These are phyloP conservation scores for Phocoena sinus DNA, from an alignment of 2,113 vertebrate genomes.

Conservation along the genomic window DNA sequence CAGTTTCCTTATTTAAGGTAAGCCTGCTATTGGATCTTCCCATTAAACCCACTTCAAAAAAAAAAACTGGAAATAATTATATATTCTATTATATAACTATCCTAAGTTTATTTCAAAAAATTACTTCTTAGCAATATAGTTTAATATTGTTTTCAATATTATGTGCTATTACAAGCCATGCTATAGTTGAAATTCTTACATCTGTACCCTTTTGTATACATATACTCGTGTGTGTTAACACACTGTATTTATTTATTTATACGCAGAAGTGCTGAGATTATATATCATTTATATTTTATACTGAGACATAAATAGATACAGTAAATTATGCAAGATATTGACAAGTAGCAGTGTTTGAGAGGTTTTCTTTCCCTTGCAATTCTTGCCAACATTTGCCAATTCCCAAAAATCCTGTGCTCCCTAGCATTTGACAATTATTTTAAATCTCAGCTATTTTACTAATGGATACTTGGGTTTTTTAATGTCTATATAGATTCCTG, in stretches of 20 bases:
- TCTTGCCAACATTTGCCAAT: background rate
- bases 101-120: background rate
- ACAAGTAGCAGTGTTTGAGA: background rate
- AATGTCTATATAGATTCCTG: background rate
- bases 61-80: no score
- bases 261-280: background rate
- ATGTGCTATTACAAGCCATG: background rate
- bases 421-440: background rate
- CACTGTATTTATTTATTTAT: background rate
- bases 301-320: background rate
- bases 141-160: background rate
- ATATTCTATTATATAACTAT: background rate
- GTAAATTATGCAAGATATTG: background rate
- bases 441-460: background rate
- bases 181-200: background rate
- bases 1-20: no score
- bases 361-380: background rate
- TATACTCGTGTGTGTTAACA: background rate
- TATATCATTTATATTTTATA: background rate
- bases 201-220: background rate
- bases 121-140: background rate
- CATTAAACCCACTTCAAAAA: no score
- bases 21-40: no score
- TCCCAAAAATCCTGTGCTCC: background rate
- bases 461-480: background rate